These are phyloP conservation scores for Proterorhinus semilunaris DNA, from an alignment of 2,113 vertebrate genomes.

Conservation along the genomic window DNA sequence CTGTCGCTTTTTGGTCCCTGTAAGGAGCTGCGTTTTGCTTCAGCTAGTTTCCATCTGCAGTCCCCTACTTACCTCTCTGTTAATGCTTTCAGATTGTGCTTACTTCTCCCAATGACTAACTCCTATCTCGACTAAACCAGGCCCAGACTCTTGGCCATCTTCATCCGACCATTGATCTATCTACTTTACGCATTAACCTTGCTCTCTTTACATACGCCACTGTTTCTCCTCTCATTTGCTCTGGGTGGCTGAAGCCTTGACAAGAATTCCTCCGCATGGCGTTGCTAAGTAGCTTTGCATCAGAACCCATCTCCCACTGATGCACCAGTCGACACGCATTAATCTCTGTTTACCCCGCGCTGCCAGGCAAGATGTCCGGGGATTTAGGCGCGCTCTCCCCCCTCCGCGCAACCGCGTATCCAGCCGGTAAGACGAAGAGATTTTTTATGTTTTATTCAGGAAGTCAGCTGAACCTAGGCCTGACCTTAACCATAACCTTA, in stretches of 20 bases:
- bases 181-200: neutral
- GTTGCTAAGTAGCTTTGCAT: constrained; percentile 41
- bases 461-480: no score
- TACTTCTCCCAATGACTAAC: no score
- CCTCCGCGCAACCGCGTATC: constrained; percentile 57
- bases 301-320: constrained; percentile 36
- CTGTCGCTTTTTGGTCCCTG: no score
- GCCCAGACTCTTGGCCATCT: constrained; percentile 14
- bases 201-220: constrained; percentile 5
- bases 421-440: constrained; percentile 38
- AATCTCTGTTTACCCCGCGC: constrained; percentile 62
- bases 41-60: no score
- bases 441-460: neutral
- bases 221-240: neutral
- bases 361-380: constrained; percentile 45
- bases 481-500: no score
- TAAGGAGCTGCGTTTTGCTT: no score
- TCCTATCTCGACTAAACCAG: neutral
- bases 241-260: constrained; percentile 1
- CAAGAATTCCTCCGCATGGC: constrained; percentile 19
- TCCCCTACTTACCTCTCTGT: no score
- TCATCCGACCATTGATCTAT: constrained; percentile 8
- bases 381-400: constrained; percentile 55
- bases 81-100: no score
- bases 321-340: constrained; percentile 52